These are phyloP conservation scores for Macropis europaea DNA, from an alignment of 2,888 invertebrate genomes.

Conservation along the genomic window DNA sequence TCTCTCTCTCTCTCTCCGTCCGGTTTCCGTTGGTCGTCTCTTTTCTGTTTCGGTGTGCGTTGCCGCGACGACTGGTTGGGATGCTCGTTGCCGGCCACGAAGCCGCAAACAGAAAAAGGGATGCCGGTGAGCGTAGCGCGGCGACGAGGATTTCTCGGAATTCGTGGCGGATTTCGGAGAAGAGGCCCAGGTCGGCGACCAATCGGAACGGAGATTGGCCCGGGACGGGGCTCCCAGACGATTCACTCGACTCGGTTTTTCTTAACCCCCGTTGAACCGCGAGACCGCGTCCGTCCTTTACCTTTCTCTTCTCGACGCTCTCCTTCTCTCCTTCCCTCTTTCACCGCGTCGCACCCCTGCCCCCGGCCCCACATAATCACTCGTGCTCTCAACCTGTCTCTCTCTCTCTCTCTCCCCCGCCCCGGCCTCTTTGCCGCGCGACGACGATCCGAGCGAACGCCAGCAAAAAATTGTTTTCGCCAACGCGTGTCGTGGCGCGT, in stretches of 20 bases:
- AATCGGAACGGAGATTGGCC: slow-evolving; percentile 23
- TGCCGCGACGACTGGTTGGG: slow-evolving; percentile 24
- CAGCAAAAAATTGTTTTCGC: slow-evolving; percentile 63
- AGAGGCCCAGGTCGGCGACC: slow-evolving; percentile 35
- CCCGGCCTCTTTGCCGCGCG: slow-evolving; percentile 39
- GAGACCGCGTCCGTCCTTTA: slow-evolving; percentile 29
- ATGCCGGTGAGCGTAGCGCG: slow-evolving; percentile 36
- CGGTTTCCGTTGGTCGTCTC: slow-evolving; percentile 3
- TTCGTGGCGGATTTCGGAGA: slow-evolving; percentile 55
- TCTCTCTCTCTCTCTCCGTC: background rate
- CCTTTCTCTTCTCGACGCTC: slow-evolving; percentile 8
- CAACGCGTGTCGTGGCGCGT: slow-evolving; percentile 30
- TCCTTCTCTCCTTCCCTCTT: background rate
- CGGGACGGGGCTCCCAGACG: slow-evolving; percentile 7
- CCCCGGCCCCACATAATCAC: background rate
- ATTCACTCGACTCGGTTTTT: slow-evolving; percentile 49
- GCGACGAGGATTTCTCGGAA: slow-evolving; percentile 55
- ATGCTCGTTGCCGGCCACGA: slow-evolving; percentile 16
- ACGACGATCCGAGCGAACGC: no score
- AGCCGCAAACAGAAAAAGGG: slow-evolving; percentile 43
- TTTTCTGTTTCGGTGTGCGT: no score
- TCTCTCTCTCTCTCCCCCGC: background rate
- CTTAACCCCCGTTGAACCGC: slow-evolving; percentile 31
- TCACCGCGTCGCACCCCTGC: background rate
- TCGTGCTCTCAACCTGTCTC: background rate